These are phyloP conservation scores for Cheirogaleus major DNA, from an alignment of 2,797 vertebrate species.

Conservation along the genomic window DNA sequence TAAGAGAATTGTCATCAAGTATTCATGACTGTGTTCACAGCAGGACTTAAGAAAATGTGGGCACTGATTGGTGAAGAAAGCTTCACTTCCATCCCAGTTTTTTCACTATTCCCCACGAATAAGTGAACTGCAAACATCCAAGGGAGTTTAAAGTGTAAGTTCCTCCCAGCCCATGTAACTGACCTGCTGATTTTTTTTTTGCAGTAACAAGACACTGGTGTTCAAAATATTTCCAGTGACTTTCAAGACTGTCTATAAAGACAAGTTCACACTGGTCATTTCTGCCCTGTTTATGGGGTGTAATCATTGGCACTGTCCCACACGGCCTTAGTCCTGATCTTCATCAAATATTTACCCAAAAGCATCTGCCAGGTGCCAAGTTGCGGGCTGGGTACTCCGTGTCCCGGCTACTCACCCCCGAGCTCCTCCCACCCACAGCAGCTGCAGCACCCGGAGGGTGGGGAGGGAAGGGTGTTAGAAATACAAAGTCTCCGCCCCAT, in stretches of 20 bases:
- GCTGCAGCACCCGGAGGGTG: not conserved
- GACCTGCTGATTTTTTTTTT: not conserved
- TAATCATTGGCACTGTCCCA: not conserved
- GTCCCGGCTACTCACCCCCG: not conserved
- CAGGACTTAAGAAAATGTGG: not conserved
- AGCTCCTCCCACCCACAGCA: not conserved
- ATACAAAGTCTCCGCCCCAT: fast-evolving
- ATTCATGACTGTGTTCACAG: not conserved
- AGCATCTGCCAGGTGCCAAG: not conserved
- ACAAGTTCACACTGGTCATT: not conserved
- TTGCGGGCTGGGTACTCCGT: not conserved
- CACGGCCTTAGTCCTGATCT: too few species aligned
- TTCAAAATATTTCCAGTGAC: not conserved
- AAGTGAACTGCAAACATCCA: not conserved
- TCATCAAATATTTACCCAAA: not conserved
- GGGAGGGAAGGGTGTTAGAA: too few species aligned
- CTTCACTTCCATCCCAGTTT: not conserved
- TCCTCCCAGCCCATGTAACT: not conserved
- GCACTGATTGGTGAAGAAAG: not conserved
- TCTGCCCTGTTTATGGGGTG: not conserved
- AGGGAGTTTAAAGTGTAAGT: not conserved
- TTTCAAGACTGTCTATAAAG: not conserved
- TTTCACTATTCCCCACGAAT: not conserved
- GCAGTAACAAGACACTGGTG: not conserved
- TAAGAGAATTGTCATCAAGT: not conserved